Base-by-base conservation (phyloP, 2,113 vertebrate genomes). In the Petrocephalus zakoni region DNA sequence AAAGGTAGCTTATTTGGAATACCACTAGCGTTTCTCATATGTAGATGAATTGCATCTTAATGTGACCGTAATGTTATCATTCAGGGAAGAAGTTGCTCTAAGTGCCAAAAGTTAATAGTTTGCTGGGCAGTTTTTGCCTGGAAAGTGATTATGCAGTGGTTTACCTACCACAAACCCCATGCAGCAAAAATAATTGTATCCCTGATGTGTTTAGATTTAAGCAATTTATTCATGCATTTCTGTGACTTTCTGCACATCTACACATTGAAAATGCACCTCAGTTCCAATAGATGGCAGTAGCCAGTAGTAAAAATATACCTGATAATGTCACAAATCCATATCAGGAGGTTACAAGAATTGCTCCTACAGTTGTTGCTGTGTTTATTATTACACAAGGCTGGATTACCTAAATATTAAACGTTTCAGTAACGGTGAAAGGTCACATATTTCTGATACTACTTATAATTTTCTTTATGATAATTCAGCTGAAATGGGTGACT, bases 211-310 rank as follows among this genome's bases (percentile, higher is more conserved):
- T 83, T 7, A 83, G 19, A 83, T 46, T 47, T 47, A 47, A 49
- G 42, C 46, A 83, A n/a, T 49, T 49, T 83, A 22, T 22, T 49
- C 7, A 83, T 49, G 34, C 29, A 2, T 11, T 83, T 83, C 42
- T 83, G 81, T 83, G 42, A 21, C 53, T 58, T 55, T 34, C 19
- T 87, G 55, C 15, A 25, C 37, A 87, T 25, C 42, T 42, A 21
- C 7, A 68, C 51, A 51, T 34, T 49, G 88, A 34, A 52, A 21
- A 51, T 85, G 64, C 25, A 47, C 25, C 34, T 4, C 21, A 37
- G 42, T 46, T 86, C 88, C 88, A 75, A 52, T 86, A 89, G 88
- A 78, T 86, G 61, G 88, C 88, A 89, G 88, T 83, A 83, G 9
- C 37, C 42, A 49, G 29, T 46, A 81, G 37, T 81, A 37, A 78